Evolutionary conservation across 2,888 invertebrate species (phyloP).

Genomic region (Chouioia cunea): DNA sequence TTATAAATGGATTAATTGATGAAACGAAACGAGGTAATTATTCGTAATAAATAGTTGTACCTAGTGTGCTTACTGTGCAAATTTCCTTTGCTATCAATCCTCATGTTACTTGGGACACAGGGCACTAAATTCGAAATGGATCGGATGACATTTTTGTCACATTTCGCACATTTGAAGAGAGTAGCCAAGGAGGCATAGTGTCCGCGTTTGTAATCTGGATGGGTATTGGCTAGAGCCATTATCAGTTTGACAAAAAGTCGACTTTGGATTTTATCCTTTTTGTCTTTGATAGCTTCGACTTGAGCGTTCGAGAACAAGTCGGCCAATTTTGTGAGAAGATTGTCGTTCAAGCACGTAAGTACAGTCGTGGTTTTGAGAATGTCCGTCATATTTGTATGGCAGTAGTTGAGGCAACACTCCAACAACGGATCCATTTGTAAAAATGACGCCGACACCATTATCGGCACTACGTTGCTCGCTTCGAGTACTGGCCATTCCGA

Average conservation of each 20-base stretch:
- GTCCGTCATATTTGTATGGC: slow-evolving; percentile 88
- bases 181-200: slow-evolving; percentile 86
- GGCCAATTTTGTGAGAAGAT: slow-evolving; percentile 73
- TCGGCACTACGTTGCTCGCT: slow-evolving; percentile 88
- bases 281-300: slow-evolving; percentile 86
- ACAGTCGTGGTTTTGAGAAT: slow-evolving; percentile 89
- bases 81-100: slow-evolving; percentile 80
- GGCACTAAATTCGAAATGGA: slow-evolving; percentile 79
- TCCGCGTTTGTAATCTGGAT: slow-evolving; percentile 81
- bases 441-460: slow-evolving; percentile 94
- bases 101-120: slow-evolving; percentile 80
- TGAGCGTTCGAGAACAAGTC: slow-evolving; percentile 91
- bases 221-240: slow-evolving; percentile 80
- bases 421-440: slow-evolving; percentile 93
- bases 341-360: slow-evolving; percentile 87
- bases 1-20: no score
- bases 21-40: background rate
- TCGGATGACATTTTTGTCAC: slow-evolving; percentile 80
- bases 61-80: slow-evolving; percentile 79
- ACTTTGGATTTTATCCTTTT: slow-evolving; percentile 90
- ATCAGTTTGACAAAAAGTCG: slow-evolving; percentile 87
- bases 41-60: slow-evolving; percentile 62
- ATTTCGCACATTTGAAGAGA: slow-evolving; percentile 82
- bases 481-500: slow-evolving; percentile 81
- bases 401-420: slow-evolving; percentile 87